A percentile compares a stretch with the other conserved stretches of the same genome.
Evolutionary conservation across 2,888 invertebrate genomes (phyloP).

Genomic region (Holacanthella duospinosa): DNA sequence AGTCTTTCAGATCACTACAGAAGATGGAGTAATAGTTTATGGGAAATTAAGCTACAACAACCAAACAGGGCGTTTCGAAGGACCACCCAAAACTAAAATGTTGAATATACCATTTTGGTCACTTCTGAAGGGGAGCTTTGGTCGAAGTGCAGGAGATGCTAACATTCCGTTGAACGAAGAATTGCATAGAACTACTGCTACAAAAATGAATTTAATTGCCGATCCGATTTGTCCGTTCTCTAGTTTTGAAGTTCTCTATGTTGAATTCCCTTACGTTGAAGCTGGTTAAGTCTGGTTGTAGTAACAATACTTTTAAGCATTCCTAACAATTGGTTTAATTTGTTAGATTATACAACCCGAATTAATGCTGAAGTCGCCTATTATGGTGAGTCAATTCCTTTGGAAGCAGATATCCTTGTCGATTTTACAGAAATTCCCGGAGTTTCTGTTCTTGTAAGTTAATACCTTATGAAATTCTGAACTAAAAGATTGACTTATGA

Average conservation of each 20-base stretch:
- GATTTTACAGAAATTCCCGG: too few species aligned
- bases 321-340: conserved; percentile 3
- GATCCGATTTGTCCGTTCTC: conserved; percentile 30
- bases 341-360: conserved; percentile 22
- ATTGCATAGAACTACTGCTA: not conserved
- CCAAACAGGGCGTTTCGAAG: not conserved
- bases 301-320: not conserved
- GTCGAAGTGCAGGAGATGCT: not conserved
- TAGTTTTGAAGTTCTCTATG: conserved; percentile 17
- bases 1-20: not conserved
- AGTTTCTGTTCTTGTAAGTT: too few species aligned
- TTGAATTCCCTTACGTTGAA: conserved; percentile 23
- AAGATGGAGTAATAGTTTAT: conserved; percentile 5
- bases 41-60: not conserved
- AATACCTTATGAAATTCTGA: too few species aligned
- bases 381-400: conserved; percentile 21
- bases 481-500: too few species aligned
- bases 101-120: conserved; percentile 3
- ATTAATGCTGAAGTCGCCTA: conserved; percentile 28
- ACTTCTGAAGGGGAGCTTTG: conserved; percentile 17
- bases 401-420: too few species aligned
- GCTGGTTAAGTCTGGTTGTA: too few species aligned
- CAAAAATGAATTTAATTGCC: too few species aligned
- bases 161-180: too few species aligned
- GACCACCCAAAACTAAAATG: not conserved